Evolutionary conservation across 2,888 invertebrate species (phyloP), one percentile per base, ranked within the genome.

Genomic region (Alcis repandata): DNA sequence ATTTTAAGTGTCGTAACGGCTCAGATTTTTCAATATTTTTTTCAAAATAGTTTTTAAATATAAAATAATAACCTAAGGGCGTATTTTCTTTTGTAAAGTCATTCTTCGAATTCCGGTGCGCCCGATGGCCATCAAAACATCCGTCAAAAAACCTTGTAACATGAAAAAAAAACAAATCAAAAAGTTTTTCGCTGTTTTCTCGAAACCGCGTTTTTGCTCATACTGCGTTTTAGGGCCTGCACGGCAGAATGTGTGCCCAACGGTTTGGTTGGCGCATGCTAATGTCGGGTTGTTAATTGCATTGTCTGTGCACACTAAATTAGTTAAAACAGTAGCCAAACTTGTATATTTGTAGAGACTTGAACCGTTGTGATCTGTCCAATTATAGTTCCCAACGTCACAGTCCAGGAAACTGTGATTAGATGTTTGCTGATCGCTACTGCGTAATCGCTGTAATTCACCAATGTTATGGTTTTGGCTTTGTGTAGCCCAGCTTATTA

Each of bases 191-290:
- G n/a, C n/a, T n/a, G n/a, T n/a, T n/a, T n/a, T n/a, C n/a, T n/a
- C n/a, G n/a, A n/a, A n/a, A n/a, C n/a, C n/a, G n/a, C n/a, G n/a
- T n/a, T n/a, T n/a, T n/a, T n/a, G n/a, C n/a, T n/a, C n/a, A n/a
- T n/a, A n/a, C n/a, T n/a, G n/a, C n/a, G n/a, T n/a, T n/a, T n/a
- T n/a, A n/a, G n/a, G n/a, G n/a, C n/a, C n/a, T n/a, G n/a, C n/a
- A n/a, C n/a, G n/a, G n/a, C n/a, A n/a, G n/a, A n/a, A n/a, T 41
- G 79, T 75, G 72, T 75, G 64, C 71, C 71, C 70, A 78, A 78
- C 77, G 64, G 59, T 43, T 54, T 43, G 36, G 13, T 36, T 20
- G 43, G 49, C 41, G 79, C 78, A 77, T 78, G 77, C 73, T 80
- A 82, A 83, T 78, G 67, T 65, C 56, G 61, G 48, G 46, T 59